Evolutionary conservation across 2,113 vertebrate species (phyloP).

Genomic region (Pomatostomus ruficeps): DNA sequence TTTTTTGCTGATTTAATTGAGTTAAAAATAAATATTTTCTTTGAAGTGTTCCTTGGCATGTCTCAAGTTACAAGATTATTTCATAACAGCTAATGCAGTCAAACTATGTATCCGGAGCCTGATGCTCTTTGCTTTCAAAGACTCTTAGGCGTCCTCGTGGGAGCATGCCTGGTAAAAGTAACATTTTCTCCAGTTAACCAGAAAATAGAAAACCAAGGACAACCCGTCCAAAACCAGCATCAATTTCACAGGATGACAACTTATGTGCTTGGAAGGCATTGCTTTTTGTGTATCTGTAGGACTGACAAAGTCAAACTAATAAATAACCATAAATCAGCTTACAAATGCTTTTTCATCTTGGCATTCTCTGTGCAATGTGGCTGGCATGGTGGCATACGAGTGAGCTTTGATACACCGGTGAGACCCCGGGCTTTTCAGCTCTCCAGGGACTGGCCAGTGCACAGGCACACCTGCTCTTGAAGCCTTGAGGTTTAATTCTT

Average conservation of each 20-base stretch:
- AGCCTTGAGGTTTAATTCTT: background rate
- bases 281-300: background rate
- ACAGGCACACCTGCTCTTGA: background rate
- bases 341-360: background rate
- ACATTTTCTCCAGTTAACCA: conserved; percentile 19
- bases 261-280: background rate
- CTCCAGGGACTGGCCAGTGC: background rate
- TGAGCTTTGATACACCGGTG: background rate
- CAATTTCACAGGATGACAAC: background rate
- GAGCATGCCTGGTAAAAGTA: background rate
- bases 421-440: background rate
- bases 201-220: conserved; percentile 14
- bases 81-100: background rate
- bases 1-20: background rate
- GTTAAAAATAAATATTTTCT: conserved; percentile 6
- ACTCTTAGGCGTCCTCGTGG: background rate
- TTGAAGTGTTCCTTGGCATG: background rate
- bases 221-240: background rate
- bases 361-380: background rate
- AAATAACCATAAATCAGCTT: background rate
- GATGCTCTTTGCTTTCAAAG: background rate
- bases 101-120: background rate
- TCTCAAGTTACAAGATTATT: background rate
- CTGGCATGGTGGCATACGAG: background rate
- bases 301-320: conserved; percentile 8